phyloP scores from a whole-genome alignment of 2,888 invertebrate species.

The Lampropteryx suffumata region DNA sequence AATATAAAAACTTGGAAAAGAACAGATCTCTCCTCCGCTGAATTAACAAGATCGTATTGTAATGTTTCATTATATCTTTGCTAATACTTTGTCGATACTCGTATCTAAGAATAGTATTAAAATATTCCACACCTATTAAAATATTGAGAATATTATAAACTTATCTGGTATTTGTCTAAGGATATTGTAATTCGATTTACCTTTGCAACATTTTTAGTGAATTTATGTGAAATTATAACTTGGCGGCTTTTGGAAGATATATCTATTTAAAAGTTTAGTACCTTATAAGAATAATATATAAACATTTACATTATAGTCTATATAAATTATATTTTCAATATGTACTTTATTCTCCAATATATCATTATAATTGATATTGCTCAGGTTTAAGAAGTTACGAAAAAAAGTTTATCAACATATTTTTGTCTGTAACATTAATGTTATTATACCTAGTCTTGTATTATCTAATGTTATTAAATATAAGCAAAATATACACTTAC shows the following conservation, averaged over 20 bases:
- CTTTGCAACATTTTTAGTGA: too few species aligned
- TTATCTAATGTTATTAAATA: conserved; percentile 37
- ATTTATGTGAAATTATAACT: not conserved
- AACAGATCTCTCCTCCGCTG: too few species aligned
- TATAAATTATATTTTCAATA: conserved; percentile 15
- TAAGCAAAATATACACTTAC: conserved; percentile 53
- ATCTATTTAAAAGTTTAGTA: too few species aligned
- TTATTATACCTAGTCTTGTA: conserved; percentile 43
- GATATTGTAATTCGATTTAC: too few species aligned
- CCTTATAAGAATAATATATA: not conserved
- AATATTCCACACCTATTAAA: too few species aligned
- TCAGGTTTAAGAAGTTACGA: conserved; percentile 43
- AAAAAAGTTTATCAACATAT: conserved; percentile 40
- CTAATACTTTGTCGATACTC: too few species aligned
- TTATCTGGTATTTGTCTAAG: too few species aligned
- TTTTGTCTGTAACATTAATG: conserved; percentile 40
- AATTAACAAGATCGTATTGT: too few species aligned
- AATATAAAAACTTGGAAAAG: too few species aligned
- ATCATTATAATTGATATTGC: conserved; percentile 40
- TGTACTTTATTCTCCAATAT: conserved; percentile 25
- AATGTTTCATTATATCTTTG: too few species aligned
- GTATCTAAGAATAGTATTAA: too few species aligned
- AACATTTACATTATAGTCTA: conserved; percentile 10
- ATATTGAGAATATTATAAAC: too few species aligned
- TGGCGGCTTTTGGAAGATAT: not conserved